phyloP scores from a whole-genome alignment of 2,113 vertebrate genomes.

The Vanacampus margaritifer region DNA sequence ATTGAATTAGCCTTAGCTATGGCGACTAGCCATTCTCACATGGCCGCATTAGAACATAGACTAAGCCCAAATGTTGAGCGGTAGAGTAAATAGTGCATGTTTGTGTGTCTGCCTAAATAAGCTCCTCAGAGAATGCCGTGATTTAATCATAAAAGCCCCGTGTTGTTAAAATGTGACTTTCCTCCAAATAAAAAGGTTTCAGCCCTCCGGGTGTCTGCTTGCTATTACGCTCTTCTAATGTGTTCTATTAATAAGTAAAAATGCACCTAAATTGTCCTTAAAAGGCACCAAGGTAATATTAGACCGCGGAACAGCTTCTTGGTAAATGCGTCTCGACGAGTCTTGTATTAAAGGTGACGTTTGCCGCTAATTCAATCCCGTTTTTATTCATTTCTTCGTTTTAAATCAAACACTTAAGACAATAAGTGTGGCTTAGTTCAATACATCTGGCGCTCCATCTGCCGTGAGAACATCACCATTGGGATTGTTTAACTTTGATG shows the following conservation, averaged over 20 bases:
- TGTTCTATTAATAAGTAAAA: conserved; percentile 3
- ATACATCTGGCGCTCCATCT: conserved; percentile 55
- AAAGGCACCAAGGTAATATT: neutral
- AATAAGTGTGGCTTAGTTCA: conserved; percentile 45
- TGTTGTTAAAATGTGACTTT: neutral
- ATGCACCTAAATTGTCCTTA: neutral
- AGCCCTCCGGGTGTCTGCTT: neutral
- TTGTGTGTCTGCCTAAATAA: conserved; percentile 18
- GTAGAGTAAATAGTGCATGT: conserved; percentile 15
- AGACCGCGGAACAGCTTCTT: neutral
- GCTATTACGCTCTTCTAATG: neutral
- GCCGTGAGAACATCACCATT: conserved; percentile 48
- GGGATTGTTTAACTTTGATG: conserved; percentile 59
- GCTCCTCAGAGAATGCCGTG: conserved; percentile 6
- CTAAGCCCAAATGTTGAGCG: conserved; percentile 9
- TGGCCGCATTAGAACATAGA: conserved; percentile 16
- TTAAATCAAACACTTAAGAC: conserved; percentile 28
- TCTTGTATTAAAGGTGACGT: neutral
- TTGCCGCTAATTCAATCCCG: neutral
- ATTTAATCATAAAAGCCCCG: neutral
- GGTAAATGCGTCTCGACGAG: neutral
- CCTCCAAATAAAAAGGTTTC: neutral
- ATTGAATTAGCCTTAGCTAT: neutral
- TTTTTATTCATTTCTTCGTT: conserved; percentile 25
- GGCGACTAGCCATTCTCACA: neutral